Conservation (phyloP, 2,797 vertebrate species). For the Lepilemur ruficaudatus region DNA sequence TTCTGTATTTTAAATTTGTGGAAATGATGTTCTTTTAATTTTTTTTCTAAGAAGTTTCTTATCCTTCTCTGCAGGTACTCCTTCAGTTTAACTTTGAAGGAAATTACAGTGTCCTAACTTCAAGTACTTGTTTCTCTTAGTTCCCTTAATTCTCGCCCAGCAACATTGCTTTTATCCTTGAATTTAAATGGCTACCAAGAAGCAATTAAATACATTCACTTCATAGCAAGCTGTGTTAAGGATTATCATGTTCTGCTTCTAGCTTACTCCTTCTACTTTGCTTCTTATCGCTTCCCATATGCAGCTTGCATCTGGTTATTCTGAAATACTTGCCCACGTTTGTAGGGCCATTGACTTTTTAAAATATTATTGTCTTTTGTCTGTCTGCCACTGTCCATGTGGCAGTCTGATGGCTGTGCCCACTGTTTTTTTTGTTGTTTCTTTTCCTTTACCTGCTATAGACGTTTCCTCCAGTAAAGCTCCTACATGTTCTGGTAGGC, state of each 20-base stretch:
- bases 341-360: not conserved
- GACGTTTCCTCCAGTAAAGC: not conserved
- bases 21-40: not conserved
- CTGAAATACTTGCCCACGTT: not conserved
- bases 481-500: not conserved
- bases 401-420: not conserved
- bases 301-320: not conserved
- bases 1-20: not conserved
- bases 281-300: not conserved
- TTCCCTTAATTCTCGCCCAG: not conserved
- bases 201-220: not conserved
- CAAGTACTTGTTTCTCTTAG: not conserved
- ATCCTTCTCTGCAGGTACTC: not conserved
- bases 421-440: not conserved
- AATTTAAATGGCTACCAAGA: not conserved
- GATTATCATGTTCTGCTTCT: not conserved
- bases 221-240: not conserved
- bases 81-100: not conserved
- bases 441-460: not conserved
- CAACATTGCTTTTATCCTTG: not conserved
- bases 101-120: not conserved
- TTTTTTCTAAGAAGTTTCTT: not conserved
- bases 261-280: not conserved
- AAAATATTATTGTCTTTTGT: not conserved
- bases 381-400: not conserved